Evolutionary conservation across 2,113 vertebrate genomes (phyloP).

Genomic region (Corydoras sp.): DNA sequence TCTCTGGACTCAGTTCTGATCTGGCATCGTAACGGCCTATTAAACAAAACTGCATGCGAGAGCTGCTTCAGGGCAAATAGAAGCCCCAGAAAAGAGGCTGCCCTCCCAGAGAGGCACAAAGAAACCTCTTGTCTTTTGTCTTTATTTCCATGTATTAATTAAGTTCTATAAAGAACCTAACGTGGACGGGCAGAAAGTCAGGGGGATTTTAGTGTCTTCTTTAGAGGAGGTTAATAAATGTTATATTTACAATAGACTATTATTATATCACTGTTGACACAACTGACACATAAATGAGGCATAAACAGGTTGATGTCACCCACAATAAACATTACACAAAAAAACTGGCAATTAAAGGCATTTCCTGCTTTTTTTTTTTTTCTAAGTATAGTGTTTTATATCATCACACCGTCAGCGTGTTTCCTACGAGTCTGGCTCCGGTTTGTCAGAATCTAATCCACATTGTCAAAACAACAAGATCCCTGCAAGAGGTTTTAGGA

Average conservation of each 20-base stretch:
- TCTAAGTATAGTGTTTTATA: no score
- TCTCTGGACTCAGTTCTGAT: conserved; percentile 11
- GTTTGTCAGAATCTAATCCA: no score
- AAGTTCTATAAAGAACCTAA: conserved; percentile 15
- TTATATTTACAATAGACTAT: not conserved
- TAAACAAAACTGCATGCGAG: conserved; percentile 28
- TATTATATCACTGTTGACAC: not conserved
- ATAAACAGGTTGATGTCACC: no score
- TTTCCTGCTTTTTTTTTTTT: no score
- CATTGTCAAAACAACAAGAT: no score
- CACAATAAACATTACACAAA: no score
- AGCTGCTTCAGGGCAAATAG: conserved; percentile 15
- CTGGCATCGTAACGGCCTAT: conserved; percentile 17
- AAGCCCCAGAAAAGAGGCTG: conserved; percentile 8
- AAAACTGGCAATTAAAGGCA: no score
- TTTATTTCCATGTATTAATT: conserved; percentile 9
- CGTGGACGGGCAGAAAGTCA: not conserved
- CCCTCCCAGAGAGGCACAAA: conserved; percentile 14
- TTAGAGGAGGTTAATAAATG: no score
- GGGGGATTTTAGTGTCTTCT: no score
- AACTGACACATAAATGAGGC: not conserved
- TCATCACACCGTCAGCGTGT: no score
- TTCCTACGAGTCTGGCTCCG: no score
- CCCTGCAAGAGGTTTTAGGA: no score
- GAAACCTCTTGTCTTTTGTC: conserved; percentile 23